Evolutionary conservation across 2,888 invertebrate species (phyloP), one percentile per base, ranked within the genome.

Genomic region (Fragum whitleyi): DNA sequence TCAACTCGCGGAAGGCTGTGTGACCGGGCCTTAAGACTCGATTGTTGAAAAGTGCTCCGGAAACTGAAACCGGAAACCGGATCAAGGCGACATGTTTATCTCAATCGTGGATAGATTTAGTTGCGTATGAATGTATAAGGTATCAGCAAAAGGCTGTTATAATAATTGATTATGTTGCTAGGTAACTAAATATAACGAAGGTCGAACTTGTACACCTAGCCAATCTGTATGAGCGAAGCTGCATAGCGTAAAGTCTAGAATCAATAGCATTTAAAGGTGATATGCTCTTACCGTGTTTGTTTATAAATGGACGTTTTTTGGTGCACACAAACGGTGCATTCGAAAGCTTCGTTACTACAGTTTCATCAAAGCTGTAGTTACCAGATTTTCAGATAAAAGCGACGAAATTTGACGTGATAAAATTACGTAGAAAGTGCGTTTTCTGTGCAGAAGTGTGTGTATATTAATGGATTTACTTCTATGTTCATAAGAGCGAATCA

Each of bases 131-230:
- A 47, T 47, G 47, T 14, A 47, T 19, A 47, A 47, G 47, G 47
- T 47, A 47, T 47, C 47, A 47, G 32, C n/a, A 36, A 19, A 47
- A n/a, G 19, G 14, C 47, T 47, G 57, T 23, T 26, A 57, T 57
- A 57, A 57, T 57, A 57, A 57, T 57, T 57, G 57, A 57, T 57
- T 57, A 26, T 57, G 57, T 57, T 57, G 57, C 57, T 57, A 57
- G 57, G 57, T 57, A 57, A 57, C 57, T 26, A 11, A 57, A 57
- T 26, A 57, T 47, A 47, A 47, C n/a, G 47, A 47, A 14, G 47
- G 47, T 9, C n/a, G 47, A n/a, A 19, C 14, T 9, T 19, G 47
- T 19, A 9, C 47, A 47, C 47, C 47, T 47, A 47, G 47, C 47
- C 47, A 47, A 19, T 47, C n/a, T 47, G 47, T 47, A 47, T 47